Percentiles rank a stretch among this genome's conserved stretches.
phyloP scores from a whole-genome alignment of 2,113 vertebrate species.

The Theristicus caerulescens region DNA sequence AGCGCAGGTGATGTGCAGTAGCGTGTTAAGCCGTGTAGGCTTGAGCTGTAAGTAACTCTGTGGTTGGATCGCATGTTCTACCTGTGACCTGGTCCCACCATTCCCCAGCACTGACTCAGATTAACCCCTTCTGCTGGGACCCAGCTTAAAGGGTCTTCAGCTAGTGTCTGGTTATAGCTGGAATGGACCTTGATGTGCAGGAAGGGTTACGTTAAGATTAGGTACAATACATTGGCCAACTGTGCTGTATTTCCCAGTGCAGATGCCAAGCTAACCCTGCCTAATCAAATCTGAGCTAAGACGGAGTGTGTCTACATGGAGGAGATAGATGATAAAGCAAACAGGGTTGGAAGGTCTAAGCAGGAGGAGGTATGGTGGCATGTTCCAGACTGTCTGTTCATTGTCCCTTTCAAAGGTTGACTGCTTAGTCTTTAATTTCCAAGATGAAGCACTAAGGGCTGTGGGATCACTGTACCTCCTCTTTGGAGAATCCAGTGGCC shows the following conservation, averaged over 20 bases:
- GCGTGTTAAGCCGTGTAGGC: rapidly evolving
- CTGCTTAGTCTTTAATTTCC: neutral
- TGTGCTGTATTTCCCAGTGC: neutral
- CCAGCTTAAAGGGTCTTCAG: neutral
- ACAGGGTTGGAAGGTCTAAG: neutral
- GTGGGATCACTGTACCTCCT: neutral
- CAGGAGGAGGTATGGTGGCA: neutral
- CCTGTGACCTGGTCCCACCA: neutral
- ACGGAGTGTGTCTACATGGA: neutral
- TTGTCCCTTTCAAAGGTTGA: neutral
- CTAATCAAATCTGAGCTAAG: neutral
- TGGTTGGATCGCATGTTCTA: rapidly evolving
- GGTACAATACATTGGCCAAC: neutral
- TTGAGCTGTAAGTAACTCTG: neutral
- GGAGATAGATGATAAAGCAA: neutral
- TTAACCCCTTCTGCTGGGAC: neutral
- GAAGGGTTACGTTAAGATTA: neutral
- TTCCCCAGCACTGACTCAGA: neutral
- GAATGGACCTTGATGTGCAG: rapidly evolving
- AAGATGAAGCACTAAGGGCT: neutral
- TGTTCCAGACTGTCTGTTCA: neutral
- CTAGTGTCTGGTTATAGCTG: neutral
- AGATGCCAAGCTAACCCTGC: neutral
- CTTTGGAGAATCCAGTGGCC: neutral
- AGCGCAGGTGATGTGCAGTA: neutral